Evolutionary conservation across 2,113 vertebrate genomes (phyloP).

Genomic region (Malurus elegans): DNA sequence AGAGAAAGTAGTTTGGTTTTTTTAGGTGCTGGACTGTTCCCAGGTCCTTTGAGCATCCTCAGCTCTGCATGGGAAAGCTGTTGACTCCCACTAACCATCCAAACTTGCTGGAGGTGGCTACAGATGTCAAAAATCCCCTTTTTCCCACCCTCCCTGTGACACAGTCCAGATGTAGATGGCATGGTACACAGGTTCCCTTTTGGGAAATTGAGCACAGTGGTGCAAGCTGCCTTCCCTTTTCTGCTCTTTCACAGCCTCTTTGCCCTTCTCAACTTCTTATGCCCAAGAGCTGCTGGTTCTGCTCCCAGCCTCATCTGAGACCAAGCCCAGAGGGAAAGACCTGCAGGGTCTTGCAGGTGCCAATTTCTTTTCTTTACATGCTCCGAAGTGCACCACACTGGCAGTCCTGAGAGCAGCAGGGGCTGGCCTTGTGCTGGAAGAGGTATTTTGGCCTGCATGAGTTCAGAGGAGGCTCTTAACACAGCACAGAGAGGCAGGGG

Average conservation of each 20-base stretch:
- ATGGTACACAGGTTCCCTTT: background rate
- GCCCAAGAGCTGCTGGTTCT: background rate
- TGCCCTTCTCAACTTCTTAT: background rate
- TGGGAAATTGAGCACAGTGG: fast-evolving
- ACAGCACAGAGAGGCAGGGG: background rate
- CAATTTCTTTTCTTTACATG: background rate
- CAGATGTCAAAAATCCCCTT: background rate
- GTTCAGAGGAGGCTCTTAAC: background rate
- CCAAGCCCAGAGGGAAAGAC: background rate
- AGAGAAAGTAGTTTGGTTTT: background rate
- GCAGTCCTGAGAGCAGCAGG: background rate
- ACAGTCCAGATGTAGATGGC: background rate
- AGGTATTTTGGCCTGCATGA: background rate
- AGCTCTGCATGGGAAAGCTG: background rate
- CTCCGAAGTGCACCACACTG: too few relatives aligned
- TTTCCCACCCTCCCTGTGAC: background rate
- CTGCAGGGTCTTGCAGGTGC: background rate
- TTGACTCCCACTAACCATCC: background rate
- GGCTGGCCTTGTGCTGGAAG: fast-evolving
- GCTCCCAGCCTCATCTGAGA: background rate
- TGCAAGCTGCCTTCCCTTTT: background rate
- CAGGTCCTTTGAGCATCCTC: background rate
- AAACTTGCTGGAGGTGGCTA: background rate
- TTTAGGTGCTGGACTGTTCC: background rate
- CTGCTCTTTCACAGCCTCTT: background rate